Percentiles rank a stretch among this genome's conserved stretches.
Conservation (phyloP, 2,888 invertebrate genomes). For the Amaurobius ferox region DNA sequence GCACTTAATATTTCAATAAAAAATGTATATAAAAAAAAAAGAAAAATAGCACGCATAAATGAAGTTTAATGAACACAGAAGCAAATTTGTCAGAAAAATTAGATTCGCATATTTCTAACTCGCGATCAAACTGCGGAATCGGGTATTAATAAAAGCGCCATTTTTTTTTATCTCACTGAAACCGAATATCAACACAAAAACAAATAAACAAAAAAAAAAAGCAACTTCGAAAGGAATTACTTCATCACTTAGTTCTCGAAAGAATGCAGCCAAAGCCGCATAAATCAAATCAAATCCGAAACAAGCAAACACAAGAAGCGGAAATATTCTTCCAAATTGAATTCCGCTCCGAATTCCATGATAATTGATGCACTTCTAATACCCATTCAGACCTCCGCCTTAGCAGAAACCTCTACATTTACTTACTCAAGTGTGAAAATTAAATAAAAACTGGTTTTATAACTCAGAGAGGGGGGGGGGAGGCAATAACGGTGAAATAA, state of each 20-base stretch:
- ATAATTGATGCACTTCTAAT: conserved; percentile 72
- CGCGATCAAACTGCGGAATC: not conserved
- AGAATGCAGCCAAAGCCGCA: conserved; percentile 25
- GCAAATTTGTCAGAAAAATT: conserved; percentile 11
- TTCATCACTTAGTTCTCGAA: conserved; percentile 13
- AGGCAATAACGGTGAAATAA: conserved; percentile 57
- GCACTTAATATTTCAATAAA: too few relatives aligned
- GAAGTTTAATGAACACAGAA: conserved; percentile 3
- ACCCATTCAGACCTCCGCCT: conserved; percentile 30
- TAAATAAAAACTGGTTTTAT: conserved; percentile 69
- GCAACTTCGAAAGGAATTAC: not conserved
- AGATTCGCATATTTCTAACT: conserved; percentile 9
- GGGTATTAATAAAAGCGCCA: not conserved
- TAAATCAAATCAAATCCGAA: conserved; percentile 56
- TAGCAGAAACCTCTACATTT: conserved; percentile 8
- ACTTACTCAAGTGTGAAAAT: conserved; percentile 58
- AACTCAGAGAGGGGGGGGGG: conserved; percentile 21
- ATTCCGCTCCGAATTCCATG: conserved; percentile 58
- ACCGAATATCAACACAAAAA: conserved; percentile 32
- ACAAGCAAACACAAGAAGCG: conserved; percentile 24
- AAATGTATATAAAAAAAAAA: not conserved
- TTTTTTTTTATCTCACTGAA: not conserved
- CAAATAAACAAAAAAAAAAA: not conserved
- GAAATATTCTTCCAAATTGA: conserved; percentile 52
- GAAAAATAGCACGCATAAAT: not conserved